Percentiles rank a stretch among this genome's conserved stretches.
Conservation (phyloP, 2,797 vertebrate species). For the Galago senegalensis region DNA sequence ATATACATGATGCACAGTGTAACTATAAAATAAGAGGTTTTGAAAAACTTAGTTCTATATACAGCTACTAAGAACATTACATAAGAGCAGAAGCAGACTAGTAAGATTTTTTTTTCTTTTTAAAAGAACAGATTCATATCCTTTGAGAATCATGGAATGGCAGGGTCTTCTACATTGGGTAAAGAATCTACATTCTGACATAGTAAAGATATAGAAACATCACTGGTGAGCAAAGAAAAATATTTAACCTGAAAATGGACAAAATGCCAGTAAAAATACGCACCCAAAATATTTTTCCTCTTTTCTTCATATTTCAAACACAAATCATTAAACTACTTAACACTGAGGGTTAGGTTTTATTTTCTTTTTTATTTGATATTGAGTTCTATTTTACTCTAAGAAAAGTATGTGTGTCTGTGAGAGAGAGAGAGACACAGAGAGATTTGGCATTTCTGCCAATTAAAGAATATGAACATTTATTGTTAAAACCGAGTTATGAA, state of each 20-base stretch:
- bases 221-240: neutral
- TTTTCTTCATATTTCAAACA: neutral
- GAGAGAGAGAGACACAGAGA: too few species aligned
- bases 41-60: conserved; percentile 14
- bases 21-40: conserved; percentile 58
- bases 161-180: neutral
- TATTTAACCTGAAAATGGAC: neutral
- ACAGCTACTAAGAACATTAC: neutral
- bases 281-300: neutral
- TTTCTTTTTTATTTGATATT: neutral
- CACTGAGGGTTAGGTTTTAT: neutral
- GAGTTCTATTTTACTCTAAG: neutral
- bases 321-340: neutral
- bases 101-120: neutral
- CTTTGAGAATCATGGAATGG: neutral
- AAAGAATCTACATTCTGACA: neutral
- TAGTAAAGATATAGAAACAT: neutral
- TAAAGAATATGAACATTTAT: neutral
- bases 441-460: neutral
- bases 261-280: neutral
- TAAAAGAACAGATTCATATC: neutral
- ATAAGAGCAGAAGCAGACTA: neutral
- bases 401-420: neutral
- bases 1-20: neutral
- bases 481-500: neutral